A percentile compares a stretch with the other conserved stretches of the same genome.
Evolutionary conservation across 64 coral and sea anemone genomes (phyloP).

Genomic region (Pocillopora verrucosa): DNA sequence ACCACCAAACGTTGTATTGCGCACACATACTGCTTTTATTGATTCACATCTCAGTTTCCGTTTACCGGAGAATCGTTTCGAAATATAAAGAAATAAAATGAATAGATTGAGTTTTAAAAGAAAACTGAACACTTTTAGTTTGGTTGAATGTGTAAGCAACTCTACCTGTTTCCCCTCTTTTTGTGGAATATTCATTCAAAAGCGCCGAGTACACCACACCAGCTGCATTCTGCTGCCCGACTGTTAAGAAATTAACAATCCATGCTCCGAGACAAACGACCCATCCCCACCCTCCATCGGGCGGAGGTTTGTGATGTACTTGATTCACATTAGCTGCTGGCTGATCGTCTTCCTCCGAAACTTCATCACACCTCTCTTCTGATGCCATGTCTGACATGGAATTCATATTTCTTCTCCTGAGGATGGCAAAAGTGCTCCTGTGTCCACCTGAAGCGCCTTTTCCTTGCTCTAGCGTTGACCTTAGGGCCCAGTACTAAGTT

Average conservation of each 20-base stretch:
- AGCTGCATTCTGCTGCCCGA: slow-evolving; percentile 49
- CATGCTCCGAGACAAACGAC: slow-evolving; percentile 27
- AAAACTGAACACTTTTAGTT: not conserved
- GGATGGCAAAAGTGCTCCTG: not conserved
- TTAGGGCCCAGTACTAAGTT: too few relatives aligned
- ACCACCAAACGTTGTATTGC: too few relatives aligned
- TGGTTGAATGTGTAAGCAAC: not conserved
- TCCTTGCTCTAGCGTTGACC: not conserved
- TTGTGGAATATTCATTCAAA: not conserved
- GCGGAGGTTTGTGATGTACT: not conserved
- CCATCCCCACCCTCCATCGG: slow-evolving; percentile 55
- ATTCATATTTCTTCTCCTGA: not conserved
- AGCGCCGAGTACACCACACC: slow-evolving; percentile 49
- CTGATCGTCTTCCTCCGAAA: not conserved
- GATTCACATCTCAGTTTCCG: too few relatives aligned
- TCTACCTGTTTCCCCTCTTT: slow-evolving; percentile 47
- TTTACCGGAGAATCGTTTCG: too few relatives aligned
- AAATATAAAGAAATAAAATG: too few relatives aligned
- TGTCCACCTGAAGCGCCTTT: not conserved
- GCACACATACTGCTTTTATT: too few relatives aligned
- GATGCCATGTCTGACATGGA: not conserved
- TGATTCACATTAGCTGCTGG: not conserved
- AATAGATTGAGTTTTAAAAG: too few relatives aligned
- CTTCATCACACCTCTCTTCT: not conserved
- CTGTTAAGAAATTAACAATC: slow-evolving; percentile 29